Conservation (phyloP, 2,888 invertebrate species). For the Drosophila nr. perissopoda region DNA sequence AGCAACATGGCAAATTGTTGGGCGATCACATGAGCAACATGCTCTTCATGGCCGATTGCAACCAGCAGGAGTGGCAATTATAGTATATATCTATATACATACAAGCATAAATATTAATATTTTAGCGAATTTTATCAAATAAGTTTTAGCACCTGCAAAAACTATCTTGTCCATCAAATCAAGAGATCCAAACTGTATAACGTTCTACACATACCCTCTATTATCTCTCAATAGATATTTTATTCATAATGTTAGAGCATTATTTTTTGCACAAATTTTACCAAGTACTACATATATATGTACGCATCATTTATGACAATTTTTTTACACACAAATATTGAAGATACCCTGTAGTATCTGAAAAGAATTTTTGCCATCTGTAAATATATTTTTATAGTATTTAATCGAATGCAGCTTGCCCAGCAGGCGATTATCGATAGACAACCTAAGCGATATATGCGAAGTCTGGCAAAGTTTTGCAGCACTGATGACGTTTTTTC, state of each 20-base stretch:
- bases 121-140: slow-evolving; percentile 23
- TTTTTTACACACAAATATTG: not conserved
- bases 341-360: not conserved
- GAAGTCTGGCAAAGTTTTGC: slow-evolving; percentile 44
- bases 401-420: slow-evolving; percentile 18
- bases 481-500: slow-evolving; percentile 68
- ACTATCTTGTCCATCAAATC: not conserved
- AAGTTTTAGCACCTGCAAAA: not conserved
- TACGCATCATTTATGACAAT: not conserved
- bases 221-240: not conserved
- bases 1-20: slow-evolving; percentile 26
- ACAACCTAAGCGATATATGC: slow-evolving; percentile 10
- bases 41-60: slow-evolving; percentile 51
- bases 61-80: slow-evolving; percentile 53
- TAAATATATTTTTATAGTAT: slow-evolving; percentile 16
- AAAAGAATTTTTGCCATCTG: not conserved
- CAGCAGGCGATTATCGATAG: slow-evolving; percentile 13
- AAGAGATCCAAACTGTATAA: not conserved
- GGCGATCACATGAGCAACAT: slow-evolving; percentile 49
- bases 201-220: not conserved
- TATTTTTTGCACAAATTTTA: not conserved
- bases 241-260: not conserved
- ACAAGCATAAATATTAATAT: not conserved
- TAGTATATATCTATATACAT: slow-evolving; percentile 23
- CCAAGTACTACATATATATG: not conserved